Evolutionary conservation across 2,888 invertebrate genomes (phyloP).

Genomic region (Mesochorus sp.): DNA sequence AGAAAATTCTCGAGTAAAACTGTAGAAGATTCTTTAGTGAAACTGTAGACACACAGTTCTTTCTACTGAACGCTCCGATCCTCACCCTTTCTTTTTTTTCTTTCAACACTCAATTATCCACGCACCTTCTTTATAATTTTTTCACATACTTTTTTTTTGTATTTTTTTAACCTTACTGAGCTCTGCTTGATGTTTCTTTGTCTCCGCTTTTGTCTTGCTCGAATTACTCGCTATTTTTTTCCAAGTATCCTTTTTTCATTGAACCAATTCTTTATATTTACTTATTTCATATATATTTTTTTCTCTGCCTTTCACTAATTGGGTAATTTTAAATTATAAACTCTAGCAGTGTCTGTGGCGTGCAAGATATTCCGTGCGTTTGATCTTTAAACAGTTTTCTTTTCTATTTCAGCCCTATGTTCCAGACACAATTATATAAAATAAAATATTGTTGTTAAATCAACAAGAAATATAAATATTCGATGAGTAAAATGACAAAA

Average conservation of each 20-base stretch:
- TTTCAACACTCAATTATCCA: slow-evolving; percentile 20
- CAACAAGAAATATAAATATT: no score
- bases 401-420: no score
- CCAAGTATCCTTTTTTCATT: slow-evolving; percentile 7
- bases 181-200: slow-evolving; percentile 25
- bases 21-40: no score
- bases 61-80: slow-evolving; percentile 8
- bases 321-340: no score
- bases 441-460: no score
- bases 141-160: not conserved
- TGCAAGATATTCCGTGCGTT: no score
- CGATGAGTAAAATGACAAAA: no score
- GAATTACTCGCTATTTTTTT: slow-evolving; percentile 18
- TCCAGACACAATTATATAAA: no score
- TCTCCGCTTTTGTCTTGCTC: slow-evolving; percentile 20
- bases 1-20: no score
- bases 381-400: no score
- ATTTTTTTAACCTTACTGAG: not conserved
- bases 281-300: not conserved
- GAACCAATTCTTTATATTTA: not conserved
- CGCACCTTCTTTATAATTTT: not conserved
- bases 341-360: no score
- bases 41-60: slow-evolving; percentile 3
- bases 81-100: slow-evolving; percentile 12
- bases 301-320: not conserved